A percentile compares a stretch with the other conserved stretches of the same genome.
Conservation (phyloP, 2,797 vertebrate species). For the Bucorvus abyssinicus region DNA sequence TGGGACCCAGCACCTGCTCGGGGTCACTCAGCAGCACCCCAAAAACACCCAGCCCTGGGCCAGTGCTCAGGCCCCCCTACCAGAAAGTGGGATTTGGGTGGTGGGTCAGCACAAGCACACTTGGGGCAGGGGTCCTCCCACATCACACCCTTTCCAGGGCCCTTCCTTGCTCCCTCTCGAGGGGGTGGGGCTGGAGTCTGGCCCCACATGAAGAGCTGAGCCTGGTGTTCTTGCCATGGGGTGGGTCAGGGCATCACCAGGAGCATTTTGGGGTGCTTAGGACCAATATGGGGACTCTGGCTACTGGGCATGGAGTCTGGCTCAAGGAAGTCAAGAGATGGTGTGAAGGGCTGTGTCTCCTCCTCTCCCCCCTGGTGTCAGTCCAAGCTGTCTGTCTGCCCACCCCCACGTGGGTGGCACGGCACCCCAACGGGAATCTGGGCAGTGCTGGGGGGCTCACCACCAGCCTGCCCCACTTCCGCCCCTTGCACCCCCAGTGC, state of each 20-base stretch:
- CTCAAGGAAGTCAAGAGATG: not conserved
- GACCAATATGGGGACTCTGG: accelerated
- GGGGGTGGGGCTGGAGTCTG: not conserved
- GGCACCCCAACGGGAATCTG: accelerated
- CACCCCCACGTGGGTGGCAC: accelerated
- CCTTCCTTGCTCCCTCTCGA: not conserved
- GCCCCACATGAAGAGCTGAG: not conserved
- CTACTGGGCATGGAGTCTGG: not conserved
- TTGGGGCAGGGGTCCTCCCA: not conserved
- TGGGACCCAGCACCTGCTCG: constrained; percentile 20
- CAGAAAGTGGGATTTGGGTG: not conserved
- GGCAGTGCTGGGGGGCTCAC: not conserved
- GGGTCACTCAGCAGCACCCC: constrained; percentile 40
- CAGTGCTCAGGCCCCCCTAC: accelerated
- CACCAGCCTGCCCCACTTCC: not conserved
- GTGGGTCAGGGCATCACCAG: not conserved
- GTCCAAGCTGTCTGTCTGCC: not conserved
- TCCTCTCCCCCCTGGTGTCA: not conserved
- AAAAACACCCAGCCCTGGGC: accelerated
- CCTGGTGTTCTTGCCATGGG: not conserved
- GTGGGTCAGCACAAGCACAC: not conserved
- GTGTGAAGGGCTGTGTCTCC: not conserved
- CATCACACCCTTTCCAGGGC: not conserved
- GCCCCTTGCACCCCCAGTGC: not conserved
- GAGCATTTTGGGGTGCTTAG: not conserved